Evolutionary conservation across 2,888 invertebrate species (phyloP).

Genomic region (Cephalotes varians): DNA sequence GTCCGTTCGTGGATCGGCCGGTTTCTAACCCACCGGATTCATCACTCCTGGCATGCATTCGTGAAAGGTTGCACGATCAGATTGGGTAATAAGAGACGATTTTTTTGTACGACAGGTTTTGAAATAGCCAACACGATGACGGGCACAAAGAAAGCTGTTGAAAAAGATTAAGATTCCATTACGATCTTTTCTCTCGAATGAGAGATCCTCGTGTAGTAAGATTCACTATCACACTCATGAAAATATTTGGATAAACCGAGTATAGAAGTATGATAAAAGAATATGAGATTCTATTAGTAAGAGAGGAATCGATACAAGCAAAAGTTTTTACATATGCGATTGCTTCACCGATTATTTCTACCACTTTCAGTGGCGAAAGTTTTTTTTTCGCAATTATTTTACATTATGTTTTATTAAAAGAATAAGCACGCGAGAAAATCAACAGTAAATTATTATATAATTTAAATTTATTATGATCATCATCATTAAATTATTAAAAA

Average conservation of each 20-base stretch:
- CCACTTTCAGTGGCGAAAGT: neutral
- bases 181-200: neutral
- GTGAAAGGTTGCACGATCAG: slow-evolving; percentile 71
- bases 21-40: slow-evolving; percentile 63
- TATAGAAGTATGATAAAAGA: neutral
- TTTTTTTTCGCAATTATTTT: neutral
- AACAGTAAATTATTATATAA: neutral
- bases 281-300: neutral
- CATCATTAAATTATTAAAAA: neutral
- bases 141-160: slow-evolving; percentile 59
- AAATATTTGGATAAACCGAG: slow-evolving; percentile 2
- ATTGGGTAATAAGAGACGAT: slow-evolving; percentile 67
- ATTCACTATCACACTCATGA: neutral
- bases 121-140: slow-evolving; percentile 64
- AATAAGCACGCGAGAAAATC: neutral
- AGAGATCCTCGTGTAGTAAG: neutral
- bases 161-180: slow-evolving; percentile 11
- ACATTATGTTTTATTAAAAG: neutral
- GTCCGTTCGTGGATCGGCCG: slow-evolving; percentile 50
- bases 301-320: neutral
- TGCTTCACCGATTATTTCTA: neutral
- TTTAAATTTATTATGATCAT: neutral
- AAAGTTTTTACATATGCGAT: neutral
- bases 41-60: slow-evolving; percentile 61
- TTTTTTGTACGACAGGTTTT: slow-evolving; percentile 68